Evolutionary conservation across 1,140 invertebrate species (phyloP).

Genomic region (Chlorops oryzae): DNA sequence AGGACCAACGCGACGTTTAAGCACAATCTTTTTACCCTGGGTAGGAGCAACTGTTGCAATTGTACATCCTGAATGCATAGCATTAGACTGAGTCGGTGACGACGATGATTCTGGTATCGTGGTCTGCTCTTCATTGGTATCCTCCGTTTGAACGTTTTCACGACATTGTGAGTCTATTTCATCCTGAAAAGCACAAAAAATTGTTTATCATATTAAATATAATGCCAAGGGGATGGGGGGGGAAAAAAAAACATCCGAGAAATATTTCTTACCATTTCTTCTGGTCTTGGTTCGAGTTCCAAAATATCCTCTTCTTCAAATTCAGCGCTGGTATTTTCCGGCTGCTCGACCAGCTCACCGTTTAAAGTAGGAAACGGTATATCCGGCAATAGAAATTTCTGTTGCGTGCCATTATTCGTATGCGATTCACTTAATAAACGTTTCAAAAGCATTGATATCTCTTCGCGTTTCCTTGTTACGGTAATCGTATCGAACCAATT

Average conservation of each 20-base stretch:
- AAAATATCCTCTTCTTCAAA: constrained; percentile 46
- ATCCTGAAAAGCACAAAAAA: no score
- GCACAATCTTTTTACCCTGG: constrained; percentile 26
- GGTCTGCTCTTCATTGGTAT: no score
- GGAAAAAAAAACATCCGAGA: background rate
- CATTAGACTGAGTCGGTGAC: no score
- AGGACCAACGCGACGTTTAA: constrained; percentile 42
- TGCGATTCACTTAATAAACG: constrained; percentile 61
- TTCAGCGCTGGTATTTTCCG: constrained; percentile 38
- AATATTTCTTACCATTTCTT: constrained; percentile 24
- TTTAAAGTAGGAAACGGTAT: constrained; percentile 61
- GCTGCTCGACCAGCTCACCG: constrained; percentile 49
- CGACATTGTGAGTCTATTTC: no score
- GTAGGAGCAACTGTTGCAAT: constrained; percentile 18
- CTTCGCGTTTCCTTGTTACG: constrained; percentile 71
- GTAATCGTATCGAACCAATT: constrained; percentile 74
- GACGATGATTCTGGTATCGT: no score
- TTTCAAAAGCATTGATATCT: constrained; percentile 68
- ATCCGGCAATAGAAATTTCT: constrained; percentile 55
- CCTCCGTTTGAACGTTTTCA: no score
- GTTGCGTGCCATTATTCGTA: constrained; percentile 50
- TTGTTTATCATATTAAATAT: background rate
- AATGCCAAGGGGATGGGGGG: background rate
- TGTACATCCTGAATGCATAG: no score
- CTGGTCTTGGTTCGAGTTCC: constrained; percentile 24